These are phyloP conservation scores for Exocentrus adspersus DNA, from an alignment of 2,888 invertebrate genomes.

Conservation along the genomic window DNA sequence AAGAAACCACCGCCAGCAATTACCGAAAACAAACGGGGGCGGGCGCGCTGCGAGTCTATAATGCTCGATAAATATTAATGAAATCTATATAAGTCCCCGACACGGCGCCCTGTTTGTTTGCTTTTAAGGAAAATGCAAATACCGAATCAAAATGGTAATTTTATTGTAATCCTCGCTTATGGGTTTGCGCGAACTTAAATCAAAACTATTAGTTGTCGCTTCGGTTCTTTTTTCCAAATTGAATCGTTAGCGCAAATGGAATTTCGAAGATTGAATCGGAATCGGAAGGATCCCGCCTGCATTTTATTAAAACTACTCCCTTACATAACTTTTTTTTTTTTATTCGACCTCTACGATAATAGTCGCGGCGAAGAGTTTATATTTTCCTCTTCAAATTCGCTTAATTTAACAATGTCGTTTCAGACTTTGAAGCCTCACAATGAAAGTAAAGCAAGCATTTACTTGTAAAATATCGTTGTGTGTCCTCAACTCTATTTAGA, in stretches of 20 bases:
- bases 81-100: constrained; percentile 46
- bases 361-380: too few relatives aligned
- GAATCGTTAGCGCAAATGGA: neutral
- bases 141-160: constrained; percentile 51
- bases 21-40: constrained; percentile 44
- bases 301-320: too few relatives aligned
- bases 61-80: constrained; percentile 52
- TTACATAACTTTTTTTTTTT: too few relatives aligned
- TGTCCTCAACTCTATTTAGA: neutral
- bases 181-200: constrained; percentile 47
- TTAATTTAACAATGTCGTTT: neutral
- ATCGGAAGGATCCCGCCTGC: neutral
- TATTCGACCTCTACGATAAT: too few relatives aligned
- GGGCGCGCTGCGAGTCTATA: constrained; percentile 47
- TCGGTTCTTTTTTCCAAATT: neutral
- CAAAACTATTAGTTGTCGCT: constrained; percentile 50
- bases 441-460: neutral
- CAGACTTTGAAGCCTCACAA: neutral
- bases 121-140: constrained; percentile 49
- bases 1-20: constrained; percentile 24
- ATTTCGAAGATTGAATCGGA: neutral
- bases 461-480: constrained; percentile 6
- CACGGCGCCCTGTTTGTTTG: constrained; percentile 30
- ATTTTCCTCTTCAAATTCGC: too few relatives aligned
- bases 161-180: constrained; percentile 48